These are phyloP conservation scores for Cartodere bifasciata DNA, from an alignment of 2,888 invertebrate genomes.

Conservation along the genomic window DNA sequence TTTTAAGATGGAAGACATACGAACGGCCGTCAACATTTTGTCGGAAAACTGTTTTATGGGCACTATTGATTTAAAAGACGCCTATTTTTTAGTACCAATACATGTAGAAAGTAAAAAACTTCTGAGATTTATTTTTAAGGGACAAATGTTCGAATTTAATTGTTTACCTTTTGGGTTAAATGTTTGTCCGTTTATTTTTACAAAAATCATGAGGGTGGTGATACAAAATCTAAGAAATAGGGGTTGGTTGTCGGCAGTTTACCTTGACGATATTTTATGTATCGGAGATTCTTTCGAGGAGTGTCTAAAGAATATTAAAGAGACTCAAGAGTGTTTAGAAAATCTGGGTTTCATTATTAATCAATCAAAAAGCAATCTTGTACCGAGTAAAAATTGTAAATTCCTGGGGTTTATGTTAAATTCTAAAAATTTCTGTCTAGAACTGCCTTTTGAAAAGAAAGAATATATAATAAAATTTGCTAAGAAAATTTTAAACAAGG, in stretches of 20 bases:
- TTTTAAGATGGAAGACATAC: slow-evolving; percentile 20
- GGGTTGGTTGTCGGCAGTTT: slow-evolving; percentile 15
- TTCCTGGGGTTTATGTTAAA: slow-evolving; percentile 14
- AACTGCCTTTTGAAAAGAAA: slow-evolving; percentile 9
- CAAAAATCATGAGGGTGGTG: slow-evolving; percentile 19
- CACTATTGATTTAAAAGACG: slow-evolving; percentile 12
- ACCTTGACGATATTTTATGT: slow-evolving; percentile 18
- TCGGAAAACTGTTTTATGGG: slow-evolving; percentile 11
- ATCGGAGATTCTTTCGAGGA: slow-evolving; percentile 12
- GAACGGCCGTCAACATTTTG: slow-evolving; percentile 14
- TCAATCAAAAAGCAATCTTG: slow-evolving; percentile 10
- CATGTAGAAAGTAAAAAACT: slow-evolving; percentile 13
- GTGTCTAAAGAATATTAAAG: slow-evolving; percentile 10
- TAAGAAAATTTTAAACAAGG: slow-evolving; percentile 6
- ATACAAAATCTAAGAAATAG: slow-evolving; percentile 12
- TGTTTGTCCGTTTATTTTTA: slow-evolving; percentile 18
- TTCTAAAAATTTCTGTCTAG: slow-evolving; percentile 7
- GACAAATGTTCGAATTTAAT: slow-evolving; percentile 16
- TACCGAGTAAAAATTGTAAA: slow-evolving; percentile 12
- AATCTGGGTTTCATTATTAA: slow-evolving; percentile 15
- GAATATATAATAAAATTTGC: slow-evolving; percentile 5
- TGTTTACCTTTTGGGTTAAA: slow-evolving; percentile 19
- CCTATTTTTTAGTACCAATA: slow-evolving; percentile 16
- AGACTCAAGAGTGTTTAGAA: slow-evolving; percentile 4
- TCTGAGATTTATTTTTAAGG: slow-evolving; percentile 18